Conservation (phyloP, 2,113 vertebrate species). For the Microtus oregoni region DNA sequence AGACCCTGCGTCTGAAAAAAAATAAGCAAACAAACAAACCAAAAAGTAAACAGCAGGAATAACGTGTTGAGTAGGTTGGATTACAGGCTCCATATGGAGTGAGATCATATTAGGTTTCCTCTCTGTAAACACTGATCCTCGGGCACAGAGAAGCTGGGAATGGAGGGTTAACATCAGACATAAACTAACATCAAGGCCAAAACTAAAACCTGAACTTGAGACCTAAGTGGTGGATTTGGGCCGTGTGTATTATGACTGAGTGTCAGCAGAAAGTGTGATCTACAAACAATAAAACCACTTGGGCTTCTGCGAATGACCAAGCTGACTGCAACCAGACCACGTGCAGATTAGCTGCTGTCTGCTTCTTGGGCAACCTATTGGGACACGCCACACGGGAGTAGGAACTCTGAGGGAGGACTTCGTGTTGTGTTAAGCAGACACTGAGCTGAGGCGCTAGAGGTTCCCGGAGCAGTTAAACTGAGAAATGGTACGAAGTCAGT, state of each 20-base stretch:
- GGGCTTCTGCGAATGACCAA: not conserved
- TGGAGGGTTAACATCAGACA: not conserved
- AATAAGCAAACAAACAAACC: not conserved
- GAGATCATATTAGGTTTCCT: not conserved
- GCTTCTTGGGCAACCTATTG: not conserved
- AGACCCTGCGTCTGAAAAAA: not conserved
- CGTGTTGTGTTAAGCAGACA: not conserved
- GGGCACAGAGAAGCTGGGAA: not conserved
- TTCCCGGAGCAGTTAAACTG: conserved; percentile 46
- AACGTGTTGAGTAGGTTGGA: conserved; percentile 30
- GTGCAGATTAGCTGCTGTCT: not conserved
- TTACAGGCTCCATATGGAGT: not conserved
- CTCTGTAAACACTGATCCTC: not conserved
- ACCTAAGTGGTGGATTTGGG: not conserved
- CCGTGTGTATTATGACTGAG: not conserved
- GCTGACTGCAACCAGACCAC: not conserved
- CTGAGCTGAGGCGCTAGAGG: not conserved
- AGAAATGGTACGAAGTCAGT: conserved; percentile 52
- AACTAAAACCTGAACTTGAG: not conserved
- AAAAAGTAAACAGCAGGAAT: not conserved
- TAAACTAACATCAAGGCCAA: not conserved
- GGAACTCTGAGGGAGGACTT: not conserved
- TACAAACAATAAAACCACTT: conserved; percentile 9
- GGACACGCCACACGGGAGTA: not conserved
- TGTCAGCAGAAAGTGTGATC: not conserved